A percentile compares a stretch with the other conserved stretches of the same genome.
phyloP scores from a whole-genome alignment of 2,797 vertebrate species.

The Protonibea diacanthus region DNA sequence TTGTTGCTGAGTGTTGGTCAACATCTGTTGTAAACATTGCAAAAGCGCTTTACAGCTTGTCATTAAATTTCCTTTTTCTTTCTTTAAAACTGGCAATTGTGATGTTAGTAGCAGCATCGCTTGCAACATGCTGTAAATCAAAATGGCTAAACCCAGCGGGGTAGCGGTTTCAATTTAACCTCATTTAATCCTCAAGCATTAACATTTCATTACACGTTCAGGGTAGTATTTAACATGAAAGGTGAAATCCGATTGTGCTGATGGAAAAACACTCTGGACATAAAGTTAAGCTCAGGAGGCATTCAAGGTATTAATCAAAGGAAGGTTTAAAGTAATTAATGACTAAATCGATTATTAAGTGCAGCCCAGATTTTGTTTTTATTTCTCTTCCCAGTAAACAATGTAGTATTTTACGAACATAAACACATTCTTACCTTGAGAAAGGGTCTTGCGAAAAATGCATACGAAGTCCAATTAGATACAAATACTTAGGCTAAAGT shows the following conservation, averaged over 20 bases:
- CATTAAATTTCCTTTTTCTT: conserved; percentile 45
- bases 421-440: conserved; percentile 61
- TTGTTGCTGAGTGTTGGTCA: conserved; percentile 47
- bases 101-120: conserved; percentile 42
- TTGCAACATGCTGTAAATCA: conserved; percentile 65
- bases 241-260: conserved; percentile 46
- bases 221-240: conserved; percentile 56
- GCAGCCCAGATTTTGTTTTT: conserved; percentile 15
- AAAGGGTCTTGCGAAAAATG: conserved; percentile 46
- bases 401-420: conserved; percentile 19
- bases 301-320: conserved; percentile 44
- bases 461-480: conserved; percentile 51
- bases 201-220: conserved; percentile 61
- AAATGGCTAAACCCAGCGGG: conserved; percentile 53
- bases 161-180: conserved; percentile 54
- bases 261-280: conserved; percentile 43
- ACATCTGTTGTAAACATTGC: conserved; percentile 50
- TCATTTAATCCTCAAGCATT: conserved; percentile 61
- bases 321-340: conserved; percentile 51
- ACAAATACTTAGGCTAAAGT: conserved; percentile 43
- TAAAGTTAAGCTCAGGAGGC: conserved; percentile 27
- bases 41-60: conserved; percentile 38
- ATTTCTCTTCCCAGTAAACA: background rate
- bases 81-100: conserved; percentile 5
- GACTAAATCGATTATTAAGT: conserved; percentile 33